A percentile compares a stretch with the other conserved stretches of the same genome.
Conservation (phyloP, 2,113 vertebrate species). For the Melierax canorus region DNA sequence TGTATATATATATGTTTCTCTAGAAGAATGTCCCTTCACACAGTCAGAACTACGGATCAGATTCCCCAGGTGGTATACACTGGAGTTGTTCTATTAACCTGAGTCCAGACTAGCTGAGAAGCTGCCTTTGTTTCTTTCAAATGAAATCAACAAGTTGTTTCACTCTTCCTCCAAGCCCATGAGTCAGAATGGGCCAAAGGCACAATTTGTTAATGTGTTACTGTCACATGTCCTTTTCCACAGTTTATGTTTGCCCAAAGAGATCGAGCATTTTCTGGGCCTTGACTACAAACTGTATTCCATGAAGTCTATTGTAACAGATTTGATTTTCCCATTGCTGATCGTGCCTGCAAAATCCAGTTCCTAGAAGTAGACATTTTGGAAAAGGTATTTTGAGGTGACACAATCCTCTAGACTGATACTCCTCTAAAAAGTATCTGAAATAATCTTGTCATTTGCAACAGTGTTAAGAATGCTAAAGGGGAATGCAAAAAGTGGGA, state of each 20-base stretch:
- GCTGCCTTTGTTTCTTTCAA: not conserved
- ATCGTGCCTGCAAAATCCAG: not conserved
- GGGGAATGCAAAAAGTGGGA: not conserved
- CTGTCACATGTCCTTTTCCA: not conserved
- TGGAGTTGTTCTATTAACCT: not conserved
- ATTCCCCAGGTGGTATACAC: not conserved
- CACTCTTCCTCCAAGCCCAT: not conserved
- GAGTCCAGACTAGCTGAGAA: not conserved
- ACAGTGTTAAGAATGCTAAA: not conserved
- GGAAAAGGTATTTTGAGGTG: not conserved
- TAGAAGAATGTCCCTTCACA: not conserved
- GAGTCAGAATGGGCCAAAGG: not conserved
- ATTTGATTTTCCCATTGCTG: not conserved
- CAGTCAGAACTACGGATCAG: not conserved
- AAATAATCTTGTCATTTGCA: not conserved
- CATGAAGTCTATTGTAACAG: not conserved
- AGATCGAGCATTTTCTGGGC: not conserved
- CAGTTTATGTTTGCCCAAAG: not conserved
- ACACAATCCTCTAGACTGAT: not conserved
- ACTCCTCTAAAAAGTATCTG: not conserved
- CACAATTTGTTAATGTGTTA: not conserved
- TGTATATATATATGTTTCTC: not conserved
- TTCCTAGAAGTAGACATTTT: not conserved
- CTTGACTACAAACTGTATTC: not conserved
- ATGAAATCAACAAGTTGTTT: not conserved